These are phyloP conservation scores for Thalassarche chlororhynchos DNA, from an alignment of 2,113 vertebrate genomes.

Conservation along the genomic window DNA sequence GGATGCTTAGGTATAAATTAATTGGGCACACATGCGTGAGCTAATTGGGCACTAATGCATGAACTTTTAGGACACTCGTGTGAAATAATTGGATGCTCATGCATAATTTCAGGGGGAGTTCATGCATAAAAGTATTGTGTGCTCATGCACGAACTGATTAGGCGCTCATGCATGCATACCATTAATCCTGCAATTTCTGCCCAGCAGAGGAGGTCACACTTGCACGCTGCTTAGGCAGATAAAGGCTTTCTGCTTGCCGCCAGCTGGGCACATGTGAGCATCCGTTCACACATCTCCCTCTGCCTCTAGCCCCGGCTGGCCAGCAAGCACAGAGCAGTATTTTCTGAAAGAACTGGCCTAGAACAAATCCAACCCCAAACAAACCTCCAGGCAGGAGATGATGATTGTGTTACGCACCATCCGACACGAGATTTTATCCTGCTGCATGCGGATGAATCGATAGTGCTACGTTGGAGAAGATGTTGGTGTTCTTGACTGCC, in stretches of 20 bases:
- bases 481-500: not conserved
- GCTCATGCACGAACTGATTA: not conserved
- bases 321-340: not conserved
- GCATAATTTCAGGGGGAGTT: not conserved
- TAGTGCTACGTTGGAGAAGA: not conserved
- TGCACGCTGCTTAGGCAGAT: not conserved
- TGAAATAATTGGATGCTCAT: not conserved
- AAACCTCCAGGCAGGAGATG: not conserved
- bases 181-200: not conserved
- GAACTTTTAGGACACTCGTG: not conserved
- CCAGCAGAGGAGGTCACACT: not conserved
- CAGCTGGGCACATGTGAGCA: not conserved
- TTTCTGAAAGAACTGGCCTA: not conserved
- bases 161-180: not conserved
- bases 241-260: not conserved
- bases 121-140: fast-evolving
- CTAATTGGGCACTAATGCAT: not conserved
- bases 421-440: not conserved
- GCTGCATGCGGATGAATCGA: not conserved
- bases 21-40: not conserved
- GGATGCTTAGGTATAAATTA: not conserved
- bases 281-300: not conserved
- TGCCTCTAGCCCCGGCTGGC: not conserved
- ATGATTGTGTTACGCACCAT: not conserved
- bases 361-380: not conserved